Conservation (phyloP, 2,113 vertebrate genomes). For the Dendrocopos noguchii region DNA sequence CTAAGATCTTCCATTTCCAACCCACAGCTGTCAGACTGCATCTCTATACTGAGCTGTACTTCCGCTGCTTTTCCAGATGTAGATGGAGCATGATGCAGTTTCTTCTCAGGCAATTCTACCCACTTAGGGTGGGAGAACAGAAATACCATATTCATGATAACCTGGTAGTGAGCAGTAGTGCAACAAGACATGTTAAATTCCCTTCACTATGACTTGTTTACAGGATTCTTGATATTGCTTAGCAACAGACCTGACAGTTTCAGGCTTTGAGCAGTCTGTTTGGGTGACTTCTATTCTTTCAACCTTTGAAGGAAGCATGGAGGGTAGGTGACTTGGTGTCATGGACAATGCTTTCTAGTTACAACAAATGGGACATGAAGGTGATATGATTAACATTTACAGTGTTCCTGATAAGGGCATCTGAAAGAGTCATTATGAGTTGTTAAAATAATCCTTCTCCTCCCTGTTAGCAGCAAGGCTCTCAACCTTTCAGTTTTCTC, state of each 20-base stretch:
- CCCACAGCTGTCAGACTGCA: not conserved
- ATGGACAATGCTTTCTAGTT: not conserved
- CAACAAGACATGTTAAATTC: not conserved
- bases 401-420: not conserved
- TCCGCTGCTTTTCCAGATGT: not conserved
- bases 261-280: not conserved
- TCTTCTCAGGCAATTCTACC: not conserved
- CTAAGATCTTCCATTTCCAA: not conserved
- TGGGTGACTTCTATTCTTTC: not conserved
- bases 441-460: not conserved
- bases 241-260: not conserved
- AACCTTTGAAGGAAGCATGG: not conserved
- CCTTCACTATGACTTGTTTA: not conserved
- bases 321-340: not conserved
- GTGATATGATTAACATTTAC: not conserved
- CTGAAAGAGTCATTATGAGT: not conserved
- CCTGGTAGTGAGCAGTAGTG: not conserved
- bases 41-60: not conserved
- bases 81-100: not conserved
- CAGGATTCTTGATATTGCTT: not conserved
- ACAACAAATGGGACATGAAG: not conserved
- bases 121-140: not conserved
- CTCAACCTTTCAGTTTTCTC: not conserved
- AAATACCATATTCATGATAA: not conserved
- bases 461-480: not conserved